phyloP scores from a whole-genome alignment of 2,797 vertebrate species.

The Corythornis leucogaster region DNA sequence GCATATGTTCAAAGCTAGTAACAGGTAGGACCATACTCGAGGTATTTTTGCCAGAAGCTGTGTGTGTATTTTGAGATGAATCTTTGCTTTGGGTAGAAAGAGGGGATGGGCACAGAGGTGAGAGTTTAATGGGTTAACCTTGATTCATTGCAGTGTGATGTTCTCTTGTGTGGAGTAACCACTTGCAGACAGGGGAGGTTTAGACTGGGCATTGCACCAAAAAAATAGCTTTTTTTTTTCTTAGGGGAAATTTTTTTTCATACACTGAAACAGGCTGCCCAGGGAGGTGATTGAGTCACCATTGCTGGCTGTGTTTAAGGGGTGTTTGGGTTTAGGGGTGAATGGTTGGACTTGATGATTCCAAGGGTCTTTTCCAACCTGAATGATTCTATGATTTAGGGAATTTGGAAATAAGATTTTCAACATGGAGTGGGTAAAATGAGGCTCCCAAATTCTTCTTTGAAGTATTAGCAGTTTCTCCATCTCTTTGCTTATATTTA shows the following conservation, averaged over 20 bases:
- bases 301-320: too few relatives aligned
- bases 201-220: too few relatives aligned
- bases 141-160: background rate
- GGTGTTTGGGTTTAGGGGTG: too few relatives aligned
- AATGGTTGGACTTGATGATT: too few relatives aligned
- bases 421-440: background rate
- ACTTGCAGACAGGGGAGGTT: background rate
- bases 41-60: background rate
- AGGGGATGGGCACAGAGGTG: background rate
- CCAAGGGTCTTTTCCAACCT: too few relatives aligned
- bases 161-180: background rate
- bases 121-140: background rate
- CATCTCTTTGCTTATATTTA: background rate
- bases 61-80: background rate
- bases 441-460: background rate
- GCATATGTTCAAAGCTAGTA: background rate
- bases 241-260: too few relatives aligned
- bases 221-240: too few relatives aligned
- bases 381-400: background rate
- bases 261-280: too few relatives aligned
- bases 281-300: too few relatives aligned
- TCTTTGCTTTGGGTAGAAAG: background rate
- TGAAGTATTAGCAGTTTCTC: background rate
- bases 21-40: background rate
- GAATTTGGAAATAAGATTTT: background rate